These are phyloP conservation scores for Sussaba pulchella DNA, from an alignment of 2,888 invertebrate species.

Conservation along the genomic window DNA sequence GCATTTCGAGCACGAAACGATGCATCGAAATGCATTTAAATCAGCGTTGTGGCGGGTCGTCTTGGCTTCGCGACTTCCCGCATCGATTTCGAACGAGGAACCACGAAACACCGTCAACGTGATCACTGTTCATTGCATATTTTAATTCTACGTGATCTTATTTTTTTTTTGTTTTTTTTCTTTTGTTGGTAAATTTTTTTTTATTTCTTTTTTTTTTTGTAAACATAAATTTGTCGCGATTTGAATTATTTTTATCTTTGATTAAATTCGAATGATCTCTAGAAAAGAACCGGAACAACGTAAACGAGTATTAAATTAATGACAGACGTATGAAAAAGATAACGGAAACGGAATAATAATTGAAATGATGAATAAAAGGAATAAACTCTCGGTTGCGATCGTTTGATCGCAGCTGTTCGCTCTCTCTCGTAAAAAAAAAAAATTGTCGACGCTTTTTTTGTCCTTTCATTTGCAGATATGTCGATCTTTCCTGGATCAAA, in stretches of 20 bases:
- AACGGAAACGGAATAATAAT: not conserved
- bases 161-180: too few species aligned
- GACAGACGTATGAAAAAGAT: conserved; percentile 9
- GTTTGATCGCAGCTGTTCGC: conserved; percentile 23
- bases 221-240: not conserved
- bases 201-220: conserved; percentile 5
- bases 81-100: too few species aligned
- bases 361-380: not conserved
- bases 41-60: too few species aligned
- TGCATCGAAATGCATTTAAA: too few species aligned
- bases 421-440: conserved; percentile 45
- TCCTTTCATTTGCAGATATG: conserved; percentile 40
- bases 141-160: too few species aligned
- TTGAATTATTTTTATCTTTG: not conserved
- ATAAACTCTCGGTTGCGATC: conserved; percentile 17
- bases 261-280: not conserved
- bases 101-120: too few species aligned
- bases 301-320: conserved; percentile 5
- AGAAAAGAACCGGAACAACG: not conserved
- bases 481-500: not conserved
- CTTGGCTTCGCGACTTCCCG: too few species aligned
- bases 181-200: conserved; percentile 39
- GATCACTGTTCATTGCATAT: too few species aligned
- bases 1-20: too few species aligned
- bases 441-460: conserved; percentile 33